Evolutionary conservation across 2,113 vertebrate genomes (phyloP).

Genomic region (Ardeotis arabs): DNA sequence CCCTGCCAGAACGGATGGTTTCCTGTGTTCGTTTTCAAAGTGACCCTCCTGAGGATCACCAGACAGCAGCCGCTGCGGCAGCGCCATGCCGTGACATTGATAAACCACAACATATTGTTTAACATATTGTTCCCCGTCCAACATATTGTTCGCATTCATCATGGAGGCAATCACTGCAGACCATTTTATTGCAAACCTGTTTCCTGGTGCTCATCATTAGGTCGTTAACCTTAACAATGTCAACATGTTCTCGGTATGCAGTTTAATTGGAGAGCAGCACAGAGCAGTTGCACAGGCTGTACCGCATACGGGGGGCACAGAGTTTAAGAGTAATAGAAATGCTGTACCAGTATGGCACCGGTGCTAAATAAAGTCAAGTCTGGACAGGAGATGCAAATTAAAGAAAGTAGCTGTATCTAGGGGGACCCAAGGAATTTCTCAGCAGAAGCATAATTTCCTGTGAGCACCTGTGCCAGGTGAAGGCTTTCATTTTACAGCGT

Average conservation of each 20-base stretch:
- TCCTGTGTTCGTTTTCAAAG: not conserved
- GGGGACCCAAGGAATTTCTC: not conserved
- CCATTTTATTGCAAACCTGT: slow-evolving; percentile 69
- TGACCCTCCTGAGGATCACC: slow-evolving; percentile 45
- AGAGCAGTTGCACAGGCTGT: not conserved
- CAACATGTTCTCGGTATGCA: slow-evolving; percentile 60
- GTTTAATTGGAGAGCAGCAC: slow-evolving; percentile 59
- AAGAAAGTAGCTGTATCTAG: not conserved
- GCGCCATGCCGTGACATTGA: slow-evolving; percentile 48
- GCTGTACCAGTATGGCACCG: not conserved
- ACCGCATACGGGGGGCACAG: not conserved
- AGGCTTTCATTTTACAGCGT: not conserved
- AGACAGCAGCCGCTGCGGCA: slow-evolving; percentile 23
- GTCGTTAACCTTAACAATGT: slow-evolving; percentile 75
- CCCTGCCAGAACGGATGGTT: not conserved
- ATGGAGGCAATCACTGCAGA: slow-evolving; percentile 60
- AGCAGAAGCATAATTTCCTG: not conserved
- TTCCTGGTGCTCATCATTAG: slow-evolving; percentile 70
- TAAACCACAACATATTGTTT: slow-evolving; percentile 72
- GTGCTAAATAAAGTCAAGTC: not conserved
- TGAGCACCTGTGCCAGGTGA: not conserved
- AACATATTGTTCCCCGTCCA: slow-evolving; percentile 70
- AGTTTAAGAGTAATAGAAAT: not conserved
- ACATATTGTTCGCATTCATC: slow-evolving; percentile 71
- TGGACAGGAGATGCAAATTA: not conserved